Conservation (phyloP, 2,888 invertebrate genomes). For the Archaeoteleia sp. region DNA sequence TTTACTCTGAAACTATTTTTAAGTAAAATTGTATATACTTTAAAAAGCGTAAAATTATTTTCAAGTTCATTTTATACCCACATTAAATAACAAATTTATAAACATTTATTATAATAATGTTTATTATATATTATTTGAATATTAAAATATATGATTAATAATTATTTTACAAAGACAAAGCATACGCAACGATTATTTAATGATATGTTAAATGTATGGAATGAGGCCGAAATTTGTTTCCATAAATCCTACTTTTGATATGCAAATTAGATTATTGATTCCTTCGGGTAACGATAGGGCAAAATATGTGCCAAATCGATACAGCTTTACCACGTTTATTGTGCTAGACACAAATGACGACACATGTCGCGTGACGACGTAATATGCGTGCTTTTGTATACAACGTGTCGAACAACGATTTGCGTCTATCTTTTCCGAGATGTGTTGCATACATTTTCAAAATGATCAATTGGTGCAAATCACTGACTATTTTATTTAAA, state of each 20-base stretch:
- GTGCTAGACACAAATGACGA: constrained; percentile 33
- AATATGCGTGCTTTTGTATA: constrained; percentile 15
- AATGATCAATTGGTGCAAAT: no score
- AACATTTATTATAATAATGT: not conserved
- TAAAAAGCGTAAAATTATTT: no score
- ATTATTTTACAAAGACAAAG: not conserved
- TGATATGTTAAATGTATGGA: constrained; percentile 31
- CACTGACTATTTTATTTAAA: no score
- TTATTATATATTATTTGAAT: not conserved
- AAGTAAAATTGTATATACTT: no score
- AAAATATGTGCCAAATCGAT: constrained; percentile 72
- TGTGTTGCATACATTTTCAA: no score
- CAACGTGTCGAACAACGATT: not conserved
- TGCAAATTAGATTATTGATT: constrained; percentile 46
- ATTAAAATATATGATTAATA: not conserved
- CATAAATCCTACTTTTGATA: constrained; percentile 44
- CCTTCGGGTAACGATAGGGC: constrained; percentile 60
- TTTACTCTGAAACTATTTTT: no score
- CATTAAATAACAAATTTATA: no score
- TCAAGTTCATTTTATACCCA: no score
- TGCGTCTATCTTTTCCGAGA: no score
- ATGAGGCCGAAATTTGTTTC: constrained; percentile 33
- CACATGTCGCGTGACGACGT: constrained; percentile 39
- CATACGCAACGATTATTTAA: constrained; percentile 4
- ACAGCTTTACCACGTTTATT: constrained; percentile 34